Base-by-base conservation (phyloP, 2,888 invertebrate genomes). In the Xestia c-nigrum region DNA sequence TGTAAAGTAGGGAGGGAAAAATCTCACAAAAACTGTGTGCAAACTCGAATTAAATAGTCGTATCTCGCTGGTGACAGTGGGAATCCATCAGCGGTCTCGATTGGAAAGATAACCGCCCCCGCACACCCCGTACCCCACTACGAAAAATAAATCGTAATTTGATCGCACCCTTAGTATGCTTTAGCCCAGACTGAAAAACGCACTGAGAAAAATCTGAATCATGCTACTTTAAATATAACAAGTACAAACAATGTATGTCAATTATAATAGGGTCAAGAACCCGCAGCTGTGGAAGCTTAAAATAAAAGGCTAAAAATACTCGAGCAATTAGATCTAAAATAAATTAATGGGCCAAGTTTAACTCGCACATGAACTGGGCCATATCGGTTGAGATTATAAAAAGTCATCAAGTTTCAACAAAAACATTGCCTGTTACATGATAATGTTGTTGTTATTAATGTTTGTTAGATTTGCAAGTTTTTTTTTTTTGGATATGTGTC, bases 41-140 rank as follows among this genome's bases (percentile, higher is more conserved):
- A 92, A 95, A 94, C 93, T 94, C 92, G 93, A 94, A 95, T 95
- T 95, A 95, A 95, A 95, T 94, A 93, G 94, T 93, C 94, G 94
- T 94, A 94, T 93, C 93, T 94, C 88, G 89, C 89, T 88, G 88
- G 92, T 93, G 94, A 94, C 95, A 94, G 92, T 93, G 90, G 88
- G 93, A 93, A 95, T 95, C 94, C 94, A 95, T 95, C 95, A 95
- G 93, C 88, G 93, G 91, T 88, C 90, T 91, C 92, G 93, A 94
- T 94, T 92, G 92, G 90, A 89, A 85, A 91, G 93, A 93, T 93
- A 93, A 92, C 91, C 89, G 75, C 85, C 85, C 86, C 85, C 80
- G 74, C 76, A 74, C 85, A 78, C 78, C 83, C 86, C 87, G 72
- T 74, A 70, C 73, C 64, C 80, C 76, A 69, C 80, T 78, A 19